Conservation (phyloP, 2,888 invertebrate genomes). For the Eurois occulta region DNA sequence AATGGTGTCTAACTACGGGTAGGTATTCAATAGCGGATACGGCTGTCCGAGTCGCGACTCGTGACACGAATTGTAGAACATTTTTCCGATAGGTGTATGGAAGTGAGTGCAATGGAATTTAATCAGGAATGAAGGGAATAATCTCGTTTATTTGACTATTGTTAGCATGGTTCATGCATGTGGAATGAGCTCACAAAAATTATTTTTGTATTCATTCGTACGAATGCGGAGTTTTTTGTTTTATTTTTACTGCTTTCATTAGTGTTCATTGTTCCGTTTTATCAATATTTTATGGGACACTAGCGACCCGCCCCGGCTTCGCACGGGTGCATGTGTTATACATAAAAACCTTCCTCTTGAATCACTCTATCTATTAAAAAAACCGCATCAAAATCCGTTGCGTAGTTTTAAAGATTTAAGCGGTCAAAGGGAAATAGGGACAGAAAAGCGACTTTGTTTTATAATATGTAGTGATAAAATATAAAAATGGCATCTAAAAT, state of each 20-base stretch:
- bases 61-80: conserved; percentile 75
- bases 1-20: conserved; percentile 77
- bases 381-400: too few relatives aligned
- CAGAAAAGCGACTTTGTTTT: too few relatives aligned
- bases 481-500: not conserved
- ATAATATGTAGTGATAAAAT: too few relatives aligned
- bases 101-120: conserved; percentile 69
- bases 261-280: not conserved
- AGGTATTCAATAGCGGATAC: conserved; percentile 73
- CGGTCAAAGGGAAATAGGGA: too few relatives aligned
- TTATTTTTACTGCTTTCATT: conserved; percentile 14
- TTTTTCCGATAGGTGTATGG: conserved; percentile 71
- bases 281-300: not conserved
- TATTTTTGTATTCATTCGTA: conserved; percentile 31
- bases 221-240: not conserved
- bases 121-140: conserved; percentile 60
- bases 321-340: too few relatives aligned
- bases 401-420: too few relatives aligned
- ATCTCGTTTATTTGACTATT: conserved; percentile 53
- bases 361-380: too few relatives aligned
- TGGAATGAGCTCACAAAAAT: conserved; percentile 21
- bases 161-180: conserved; percentile 46
- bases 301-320: too few relatives aligned
- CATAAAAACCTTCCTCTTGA: too few relatives aligned
- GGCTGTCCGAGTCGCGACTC: conserved; percentile 73